phyloP scores from a whole-genome alignment of 2,888 invertebrate species.

The Hesperia comma region DNA sequence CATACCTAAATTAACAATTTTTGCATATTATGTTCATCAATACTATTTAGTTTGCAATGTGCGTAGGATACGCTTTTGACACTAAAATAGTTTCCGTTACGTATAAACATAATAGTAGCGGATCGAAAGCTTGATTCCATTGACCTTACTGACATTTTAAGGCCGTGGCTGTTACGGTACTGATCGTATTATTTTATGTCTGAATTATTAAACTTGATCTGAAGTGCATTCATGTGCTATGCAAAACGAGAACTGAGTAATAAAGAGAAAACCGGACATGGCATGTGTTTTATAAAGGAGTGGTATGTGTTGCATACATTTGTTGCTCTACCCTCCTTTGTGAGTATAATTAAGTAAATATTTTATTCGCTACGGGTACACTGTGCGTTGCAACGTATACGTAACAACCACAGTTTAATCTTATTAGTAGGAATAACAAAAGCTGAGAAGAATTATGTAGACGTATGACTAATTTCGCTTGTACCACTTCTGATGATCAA shows the following conservation, averaged over 20 bases:
- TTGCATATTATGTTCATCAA: not conserved
- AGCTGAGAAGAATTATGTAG: too few species aligned
- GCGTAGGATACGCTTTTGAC: not conserved
- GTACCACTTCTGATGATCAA: too few species aligned
- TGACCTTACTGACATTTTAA: constrained; percentile 4
- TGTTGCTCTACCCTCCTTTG: constrained; percentile 11
- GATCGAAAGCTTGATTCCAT: not conserved
- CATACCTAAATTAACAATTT: not conserved
- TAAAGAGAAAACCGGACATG: constrained; percentile 35
- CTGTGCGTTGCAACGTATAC: too few species aligned
- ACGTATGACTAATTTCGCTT: too few species aligned
- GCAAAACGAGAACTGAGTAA: constrained; percentile 33
- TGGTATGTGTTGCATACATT: constrained; percentile 15
- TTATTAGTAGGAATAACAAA: too few species aligned
- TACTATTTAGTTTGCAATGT: not conserved
- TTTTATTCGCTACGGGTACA: too few species aligned
- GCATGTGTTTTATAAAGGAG: constrained; percentile 12
- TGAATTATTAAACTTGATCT: constrained; percentile 7
- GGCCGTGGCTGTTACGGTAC: not conserved
- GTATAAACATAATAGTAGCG: constrained; percentile 4
- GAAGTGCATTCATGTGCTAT: constrained; percentile 22
- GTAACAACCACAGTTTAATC: too few species aligned
- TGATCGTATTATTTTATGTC: constrained; percentile 6
- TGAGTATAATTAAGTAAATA: not conserved
- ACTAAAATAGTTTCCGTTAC: not conserved